A percentile compares a stretch with the other conserved stretches of the same genome.
Evolutionary conservation across 2,113 vertebrate genomes (phyloP).

Genomic region (Passer montanus): DNA sequence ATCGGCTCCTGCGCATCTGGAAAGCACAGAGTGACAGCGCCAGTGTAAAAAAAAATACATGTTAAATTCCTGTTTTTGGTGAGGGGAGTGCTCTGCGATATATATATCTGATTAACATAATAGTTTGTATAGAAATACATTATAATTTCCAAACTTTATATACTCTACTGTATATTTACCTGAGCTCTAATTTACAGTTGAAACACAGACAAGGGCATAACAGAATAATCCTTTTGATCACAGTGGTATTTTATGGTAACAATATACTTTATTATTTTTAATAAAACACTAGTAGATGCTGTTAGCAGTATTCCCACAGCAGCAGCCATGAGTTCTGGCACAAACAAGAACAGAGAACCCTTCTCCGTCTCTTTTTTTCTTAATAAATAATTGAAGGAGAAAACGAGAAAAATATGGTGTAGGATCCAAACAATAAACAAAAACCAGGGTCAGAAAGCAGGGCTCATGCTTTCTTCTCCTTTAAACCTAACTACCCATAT

Average conservation of each 20-base stretch:
- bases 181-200: constrained; percentile 24
- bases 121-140: neutral
- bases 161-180: neutral
- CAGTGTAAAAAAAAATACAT: neutral
- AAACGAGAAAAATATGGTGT: constrained; percentile 42
- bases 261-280: constrained; percentile 58
- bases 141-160: constrained; percentile 4
- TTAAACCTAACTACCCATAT: constrained; percentile 17
- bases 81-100: neutral
- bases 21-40: constrained; percentile 1
- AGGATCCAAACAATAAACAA: constrained; percentile 42
- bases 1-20: neutral
- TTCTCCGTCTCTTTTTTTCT: neutral
- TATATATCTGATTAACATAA: neutral
- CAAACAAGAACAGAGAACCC: constrained; percentile 38
- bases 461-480: constrained; percentile 2
- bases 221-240: constrained; percentile 29
- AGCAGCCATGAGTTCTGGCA: neutral
- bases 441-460: constrained; percentile 10
- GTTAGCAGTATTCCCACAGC: constrained; percentile 28
- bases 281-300: constrained; percentile 43
- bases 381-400: constrained; percentile 63
- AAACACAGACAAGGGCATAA: neutral
- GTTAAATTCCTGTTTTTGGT: neutral
- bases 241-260: constrained; percentile 49